phyloP scores from a whole-genome alignment of 2,888 invertebrate genomes.

The Leptura quadrifasciata region DNA sequence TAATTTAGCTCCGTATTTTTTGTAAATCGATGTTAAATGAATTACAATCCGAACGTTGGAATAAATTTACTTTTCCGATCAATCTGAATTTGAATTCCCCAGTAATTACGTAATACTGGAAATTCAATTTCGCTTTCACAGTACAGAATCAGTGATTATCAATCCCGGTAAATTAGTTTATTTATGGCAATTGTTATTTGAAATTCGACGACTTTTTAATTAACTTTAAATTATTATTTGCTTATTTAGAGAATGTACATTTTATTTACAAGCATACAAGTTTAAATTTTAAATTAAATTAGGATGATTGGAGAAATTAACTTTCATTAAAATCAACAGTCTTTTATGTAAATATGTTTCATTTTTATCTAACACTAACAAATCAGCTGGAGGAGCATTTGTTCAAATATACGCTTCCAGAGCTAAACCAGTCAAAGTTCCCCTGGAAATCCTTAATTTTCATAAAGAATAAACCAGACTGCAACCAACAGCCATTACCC shows the following conservation, averaged over 20 bases:
- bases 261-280: neutral
- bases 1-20: slow-evolving; percentile 35
- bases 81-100: slow-evolving; percentile 63
- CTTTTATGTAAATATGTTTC: no score
- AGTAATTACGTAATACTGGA: slow-evolving; percentile 63
- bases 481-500: no score
- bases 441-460: no score
- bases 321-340: no score
- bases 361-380: no score
- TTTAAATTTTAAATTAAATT: neutral
- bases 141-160: slow-evolving; percentile 53
- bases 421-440: no score
- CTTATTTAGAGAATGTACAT: neutral
- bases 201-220: slow-evolving; percentile 49
- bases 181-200: slow-evolving; percentile 50
- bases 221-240: slow-evolving; percentile 39
- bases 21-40: slow-evolving; percentile 60
- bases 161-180: slow-evolving; percentile 49
- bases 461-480: no score
- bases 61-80: slow-evolving; percentile 66
- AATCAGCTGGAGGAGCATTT: no score
- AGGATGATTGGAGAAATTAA: neutral
- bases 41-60: slow-evolving; percentile 63
- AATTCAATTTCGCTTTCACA: slow-evolving; percentile 60
- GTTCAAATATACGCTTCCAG: no score